Base-by-base conservation (phyloP, 1,140 invertebrate genomes). In the Diprion similis region DNA sequence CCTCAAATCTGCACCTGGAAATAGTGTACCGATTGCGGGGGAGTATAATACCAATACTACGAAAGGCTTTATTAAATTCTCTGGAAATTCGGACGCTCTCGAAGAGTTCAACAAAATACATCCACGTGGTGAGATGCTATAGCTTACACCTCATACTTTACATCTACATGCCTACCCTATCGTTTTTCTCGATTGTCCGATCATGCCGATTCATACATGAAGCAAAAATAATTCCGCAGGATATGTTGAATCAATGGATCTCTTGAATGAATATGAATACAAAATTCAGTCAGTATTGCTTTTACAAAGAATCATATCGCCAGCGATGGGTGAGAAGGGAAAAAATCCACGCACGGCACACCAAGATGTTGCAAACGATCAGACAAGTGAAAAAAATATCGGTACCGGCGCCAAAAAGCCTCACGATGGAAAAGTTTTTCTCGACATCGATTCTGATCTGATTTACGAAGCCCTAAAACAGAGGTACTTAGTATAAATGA, bases 251-350 rank as follows among this genome's bases (percentile, higher is more conserved):
- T 59, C 51, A 9, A 59, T 59, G 51, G 76, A 80, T 64, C 64
- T 64, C 2, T 11, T 70, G 1, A 17, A 0, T 0, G 75, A 72
- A 15, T 59, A 81, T 69, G 83, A 85, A 24, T 76, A 72, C 51
- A 85, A 81, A 69, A 71, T 85, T 6, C 74, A 82, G 18, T 71
- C 68, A 1, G 76, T 84, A 47, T 19, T 24, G 8, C 45, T 77
- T n/a, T 13, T 82, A 9, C 37, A 78, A 46, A 75, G 37, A 67
- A 71, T 79, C 17, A 10, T 77, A 1, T 19, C 51, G 15, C 15
- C 6, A 0, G 24, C 24, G 24, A 6, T 37, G 24, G 51, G 51
- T 9, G 51, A 59, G 11, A 59, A 59, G 51, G n/a, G 51, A 59
- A 8, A 59, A 15, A 59, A 59, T 59, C n/a, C 51, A 59, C 51